phyloP scores from a whole-genome alignment of 2,797 vertebrate species.

The Morus bassanus region DNA sequence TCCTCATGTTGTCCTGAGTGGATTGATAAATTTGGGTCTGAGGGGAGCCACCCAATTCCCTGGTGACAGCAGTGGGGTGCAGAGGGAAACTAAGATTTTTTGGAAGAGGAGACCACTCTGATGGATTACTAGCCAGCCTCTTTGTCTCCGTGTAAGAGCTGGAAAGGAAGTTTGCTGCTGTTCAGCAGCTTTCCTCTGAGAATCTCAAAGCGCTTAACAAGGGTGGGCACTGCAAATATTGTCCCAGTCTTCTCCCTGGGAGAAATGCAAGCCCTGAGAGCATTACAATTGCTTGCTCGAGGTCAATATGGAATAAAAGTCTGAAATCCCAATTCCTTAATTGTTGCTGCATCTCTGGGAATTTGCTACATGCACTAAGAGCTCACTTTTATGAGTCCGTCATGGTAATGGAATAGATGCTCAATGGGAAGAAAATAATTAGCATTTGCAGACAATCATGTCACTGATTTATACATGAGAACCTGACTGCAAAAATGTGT shows the following conservation, averaged over 20 bases:
- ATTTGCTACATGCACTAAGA: not conserved
- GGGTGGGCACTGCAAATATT: not conserved
- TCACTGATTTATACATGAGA: conserved; percentile 34
- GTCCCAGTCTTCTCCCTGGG: not conserved
- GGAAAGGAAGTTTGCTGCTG: not conserved
- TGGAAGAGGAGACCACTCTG: not conserved
- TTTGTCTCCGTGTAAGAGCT: not conserved
- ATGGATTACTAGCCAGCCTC: not conserved
- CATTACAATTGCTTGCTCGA: not conserved
- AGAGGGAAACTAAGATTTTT: not conserved
- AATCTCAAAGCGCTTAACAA: not conserved
- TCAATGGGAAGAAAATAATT: conserved; percentile 55
- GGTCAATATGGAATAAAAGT: conserved; percentile 17
- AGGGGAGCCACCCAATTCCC: not conserved
- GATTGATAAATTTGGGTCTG: not conserved
- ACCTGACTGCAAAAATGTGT: conserved; percentile 33
- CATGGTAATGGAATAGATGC: not conserved
- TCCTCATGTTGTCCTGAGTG: not conserved
- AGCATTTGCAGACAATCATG: conserved; percentile 33
- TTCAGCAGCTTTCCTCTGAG: not conserved
- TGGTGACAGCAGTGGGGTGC: not conserved
- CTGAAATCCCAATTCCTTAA: not conserved
- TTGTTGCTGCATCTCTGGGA: not conserved
- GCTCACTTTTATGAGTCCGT: not conserved
- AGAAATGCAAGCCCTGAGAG: not conserved